A percentile compares a stretch with the other conserved stretches of the same genome.
Conservation (phyloP, 2,797 vertebrate genomes). For the Anguilla megastoma region DNA sequence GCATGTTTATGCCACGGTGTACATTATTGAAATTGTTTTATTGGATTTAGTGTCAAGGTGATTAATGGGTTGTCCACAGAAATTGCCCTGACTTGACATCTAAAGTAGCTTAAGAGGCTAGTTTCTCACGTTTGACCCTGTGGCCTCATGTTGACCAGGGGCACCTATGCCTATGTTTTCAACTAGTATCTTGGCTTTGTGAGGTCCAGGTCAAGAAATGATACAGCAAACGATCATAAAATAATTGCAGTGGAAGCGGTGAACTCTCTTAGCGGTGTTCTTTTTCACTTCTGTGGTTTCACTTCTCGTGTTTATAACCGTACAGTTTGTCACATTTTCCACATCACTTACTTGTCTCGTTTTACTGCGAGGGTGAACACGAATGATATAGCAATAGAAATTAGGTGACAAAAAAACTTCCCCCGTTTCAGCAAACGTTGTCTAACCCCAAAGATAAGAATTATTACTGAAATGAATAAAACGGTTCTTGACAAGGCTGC, state of each 20-base stretch:
- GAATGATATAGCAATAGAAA: neutral
- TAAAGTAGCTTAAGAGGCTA: neutral
- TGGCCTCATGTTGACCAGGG: neutral
- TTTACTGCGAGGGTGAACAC: neutral
- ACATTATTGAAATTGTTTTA: slow-evolving; percentile 4
- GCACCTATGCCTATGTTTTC: neutral
- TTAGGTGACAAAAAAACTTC: neutral
- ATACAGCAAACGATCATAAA: neutral
- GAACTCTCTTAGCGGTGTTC: neutral
- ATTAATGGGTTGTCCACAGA: neutral
- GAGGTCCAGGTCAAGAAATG: neutral
- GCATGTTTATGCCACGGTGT: neutral
- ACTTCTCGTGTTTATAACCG: neutral
- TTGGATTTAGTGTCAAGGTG: neutral
- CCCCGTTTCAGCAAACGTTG: neutral
- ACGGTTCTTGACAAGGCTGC: neutral
- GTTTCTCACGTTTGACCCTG: neutral
- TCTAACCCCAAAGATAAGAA: neutral
- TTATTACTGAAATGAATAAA: neutral
- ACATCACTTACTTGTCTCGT: neutral
- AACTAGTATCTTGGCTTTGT: neutral
- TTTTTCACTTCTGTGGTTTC: neutral
- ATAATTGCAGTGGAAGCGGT: neutral
- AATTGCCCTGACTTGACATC: neutral
- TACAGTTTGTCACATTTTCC: neutral